These are phyloP conservation scores for Cataglyphis livida DNA, from an alignment of 2,888 invertebrate species.

Conservation along the genomic window DNA sequence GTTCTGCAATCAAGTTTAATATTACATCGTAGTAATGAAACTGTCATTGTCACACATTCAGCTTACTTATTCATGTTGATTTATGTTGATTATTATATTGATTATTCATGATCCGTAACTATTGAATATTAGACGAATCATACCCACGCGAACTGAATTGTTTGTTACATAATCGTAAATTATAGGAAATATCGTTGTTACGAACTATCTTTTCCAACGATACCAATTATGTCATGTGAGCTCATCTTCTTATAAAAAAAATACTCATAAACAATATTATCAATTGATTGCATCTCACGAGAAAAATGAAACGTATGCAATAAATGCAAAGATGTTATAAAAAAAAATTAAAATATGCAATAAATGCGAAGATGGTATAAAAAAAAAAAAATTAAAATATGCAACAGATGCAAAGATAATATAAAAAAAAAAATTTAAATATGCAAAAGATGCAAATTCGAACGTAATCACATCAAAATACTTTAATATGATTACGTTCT, in stretches of 20 bases:
- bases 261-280: not conserved
- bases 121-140: constrained; percentile 19
- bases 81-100: not conserved
- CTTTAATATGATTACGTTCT: constrained; percentile 5
- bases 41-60: constrained; percentile 27
- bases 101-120: not conserved
- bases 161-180: constrained; percentile 34
- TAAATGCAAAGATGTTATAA: not conserved
- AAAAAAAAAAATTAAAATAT: not conserved
- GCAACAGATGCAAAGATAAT: not conserved
- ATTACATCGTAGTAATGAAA: constrained; percentile 5
- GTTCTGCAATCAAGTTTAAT: not conserved
- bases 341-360: not conserved
- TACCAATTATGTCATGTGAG: not conserved
- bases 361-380: not conserved
- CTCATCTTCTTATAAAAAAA: not conserved
- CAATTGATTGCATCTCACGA: constrained; percentile 10
- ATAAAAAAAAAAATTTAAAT: not conserved
- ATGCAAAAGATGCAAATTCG: not conserved
- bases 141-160: not conserved
- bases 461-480: not conserved
- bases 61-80: not conserved
- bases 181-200: not conserved
- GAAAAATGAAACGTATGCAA: not conserved
- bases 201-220: not conserved